Base-by-base conservation (phyloP, 1,140 invertebrate species). In the Leptinotarsa undecemlineata region DNA sequence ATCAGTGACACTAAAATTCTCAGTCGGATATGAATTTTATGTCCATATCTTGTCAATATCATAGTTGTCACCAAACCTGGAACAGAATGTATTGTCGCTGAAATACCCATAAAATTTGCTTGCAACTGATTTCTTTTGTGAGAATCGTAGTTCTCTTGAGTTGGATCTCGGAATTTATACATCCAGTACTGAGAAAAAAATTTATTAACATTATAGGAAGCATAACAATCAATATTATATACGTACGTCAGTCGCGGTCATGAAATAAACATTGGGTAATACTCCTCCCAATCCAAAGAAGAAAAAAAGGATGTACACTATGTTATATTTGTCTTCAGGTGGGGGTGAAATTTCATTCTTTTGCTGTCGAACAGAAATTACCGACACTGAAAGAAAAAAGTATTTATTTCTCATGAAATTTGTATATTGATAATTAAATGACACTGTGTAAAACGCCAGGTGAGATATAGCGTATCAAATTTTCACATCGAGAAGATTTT, bases 141-240 rank as follows among this genome's bases (percentile, higher is more conserved):
- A 15, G 51, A 21, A 26, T 72, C 57, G 13, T 20, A 21, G 23
- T 33, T 42, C 15, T 72, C 23, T 0, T 14, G 61, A 6, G 23
- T 15, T n/a, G 42, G 15, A 33, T 57, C 57, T 42, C 60, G 21
- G 0, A 72, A 62, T 62, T 72, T 64, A 26, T 72, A 72, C 70
- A 72, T 72, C 61, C 70, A 72, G 19, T 72, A 72, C 70, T 72
- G 19, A 64, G 62, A 42, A 26, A 15, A 47, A 72, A n/a, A 57
- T 57, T 0, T n/a, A 57, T 0, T 57, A 5, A 4, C 51, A 0
- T 5, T 15, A 0, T 0, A n/a, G 3, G n/a, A 57, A 17, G 3
- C 4, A 19, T 57, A 0, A 17, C 14, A 57, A 57, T 17, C 15
- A 57, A 57, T 17, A n/a, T 57, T 4, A 42, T 48, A 68, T 48